These are phyloP conservation scores for Staurois parvus DNA, from an alignment of 2,797 vertebrate genomes.

Conservation along the genomic window DNA sequence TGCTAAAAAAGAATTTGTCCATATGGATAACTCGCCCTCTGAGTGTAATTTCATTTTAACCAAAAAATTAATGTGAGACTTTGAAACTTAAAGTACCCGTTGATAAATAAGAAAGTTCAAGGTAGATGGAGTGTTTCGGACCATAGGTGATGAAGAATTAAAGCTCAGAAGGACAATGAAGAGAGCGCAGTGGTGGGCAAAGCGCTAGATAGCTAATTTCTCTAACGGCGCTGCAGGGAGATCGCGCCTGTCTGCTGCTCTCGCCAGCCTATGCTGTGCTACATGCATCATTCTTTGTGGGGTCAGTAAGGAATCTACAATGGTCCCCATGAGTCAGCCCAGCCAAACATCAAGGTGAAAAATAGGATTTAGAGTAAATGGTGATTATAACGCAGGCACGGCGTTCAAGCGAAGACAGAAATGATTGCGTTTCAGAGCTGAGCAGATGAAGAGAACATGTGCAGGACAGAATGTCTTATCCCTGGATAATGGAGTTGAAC, in stretches of 20 bases:
- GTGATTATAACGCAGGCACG: constrained; percentile 1
- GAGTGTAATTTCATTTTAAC: neutral
- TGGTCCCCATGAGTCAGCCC: neutral
- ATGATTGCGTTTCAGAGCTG: neutral
- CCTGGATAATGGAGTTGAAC: neutral
- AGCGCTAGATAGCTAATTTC: neutral
- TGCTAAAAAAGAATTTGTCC: neutral
- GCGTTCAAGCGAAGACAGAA: neutral
- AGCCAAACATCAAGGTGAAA: neutral
- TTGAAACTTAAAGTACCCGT: neutral
- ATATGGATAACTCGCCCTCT: neutral
- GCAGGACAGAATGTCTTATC: neutral
- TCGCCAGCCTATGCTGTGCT: neutral
- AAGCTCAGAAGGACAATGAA: neutral
- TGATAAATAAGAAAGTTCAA: neutral
- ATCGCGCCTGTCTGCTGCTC: neutral
- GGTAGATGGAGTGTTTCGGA: neutral
- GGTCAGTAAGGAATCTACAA: neutral
- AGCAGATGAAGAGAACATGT: neutral
- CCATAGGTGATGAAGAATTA: neutral
- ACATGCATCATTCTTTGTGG: neutral
- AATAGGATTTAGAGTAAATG: neutral
- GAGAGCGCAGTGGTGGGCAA: neutral
- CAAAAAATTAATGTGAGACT: neutral
- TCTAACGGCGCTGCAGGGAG: constrained; percentile 5